phyloP scores from a whole-genome alignment of 1,140 invertebrate genomes.

The Asobara japonica region DNA sequence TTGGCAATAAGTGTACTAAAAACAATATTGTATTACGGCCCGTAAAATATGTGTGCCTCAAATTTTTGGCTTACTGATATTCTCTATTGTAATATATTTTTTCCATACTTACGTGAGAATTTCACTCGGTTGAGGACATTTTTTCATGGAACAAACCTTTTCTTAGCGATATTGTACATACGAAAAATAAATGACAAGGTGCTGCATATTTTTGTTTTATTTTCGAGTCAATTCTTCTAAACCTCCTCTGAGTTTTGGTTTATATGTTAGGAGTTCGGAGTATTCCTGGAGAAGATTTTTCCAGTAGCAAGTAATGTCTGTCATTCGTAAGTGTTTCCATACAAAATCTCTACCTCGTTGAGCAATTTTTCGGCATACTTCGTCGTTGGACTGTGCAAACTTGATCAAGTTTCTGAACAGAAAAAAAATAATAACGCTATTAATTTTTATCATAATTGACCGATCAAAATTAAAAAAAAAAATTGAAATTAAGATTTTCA shows the following conservation, averaged over 20 bases:
- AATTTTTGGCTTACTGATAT: too few species aligned
- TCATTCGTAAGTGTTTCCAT: slow-evolving; percentile 83
- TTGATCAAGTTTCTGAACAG: slow-evolving; percentile 73
- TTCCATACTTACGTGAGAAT: neutral
- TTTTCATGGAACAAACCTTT: neutral
- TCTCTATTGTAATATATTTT: slow-evolving; percentile 18
- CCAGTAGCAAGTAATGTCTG: slow-evolving; percentile 91
- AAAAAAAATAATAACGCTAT: slow-evolving; percentile 15
- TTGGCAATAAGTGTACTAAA: neutral
- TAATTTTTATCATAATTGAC: too few species aligned
- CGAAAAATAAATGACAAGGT: slow-evolving; percentile 20
- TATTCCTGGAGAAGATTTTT: slow-evolving; percentile 81
- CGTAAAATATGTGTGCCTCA: too few species aligned
- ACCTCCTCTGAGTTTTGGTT: slow-evolving; percentile 69
- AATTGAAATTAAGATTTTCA: too few species aligned
- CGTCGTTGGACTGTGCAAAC: slow-evolving; percentile 84
- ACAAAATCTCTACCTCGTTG: slow-evolving; percentile 83
- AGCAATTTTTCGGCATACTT: slow-evolving; percentile 83
- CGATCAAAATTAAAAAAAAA: neutral
- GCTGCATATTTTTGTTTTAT: neutral
- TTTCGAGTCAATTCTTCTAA: slow-evolving; percentile 65
- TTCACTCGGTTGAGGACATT: neutral
- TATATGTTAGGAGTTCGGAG: slow-evolving; percentile 79
- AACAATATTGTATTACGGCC: neutral
- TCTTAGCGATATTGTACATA: neutral